Evolutionary conservation across 2,888 invertebrate species (phyloP).

Genomic region (Anarsia innoxiella): DNA sequence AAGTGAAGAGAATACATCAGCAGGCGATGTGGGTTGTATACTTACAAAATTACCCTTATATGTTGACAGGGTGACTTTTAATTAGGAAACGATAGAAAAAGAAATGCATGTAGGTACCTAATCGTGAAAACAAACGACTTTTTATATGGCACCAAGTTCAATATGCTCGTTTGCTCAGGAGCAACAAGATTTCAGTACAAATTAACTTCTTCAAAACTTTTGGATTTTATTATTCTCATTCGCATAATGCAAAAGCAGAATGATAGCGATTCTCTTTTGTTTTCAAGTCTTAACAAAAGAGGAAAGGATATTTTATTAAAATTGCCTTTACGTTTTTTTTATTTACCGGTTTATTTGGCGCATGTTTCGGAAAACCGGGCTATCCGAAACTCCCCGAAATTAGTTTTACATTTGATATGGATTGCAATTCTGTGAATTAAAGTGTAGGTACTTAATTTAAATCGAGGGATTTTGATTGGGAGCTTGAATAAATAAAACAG

Average conservation of each 20-base stretch:
- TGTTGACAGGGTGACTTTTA: no score
- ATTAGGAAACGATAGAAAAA: no score
- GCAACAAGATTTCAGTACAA: constrained; percentile 28
- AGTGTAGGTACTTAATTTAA: not conserved
- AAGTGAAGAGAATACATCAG: not conserved
- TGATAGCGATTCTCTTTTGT: constrained; percentile 16
- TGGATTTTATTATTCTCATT: constrained; percentile 44
- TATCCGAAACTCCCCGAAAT: no score
- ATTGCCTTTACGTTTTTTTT: constrained; percentile 3
- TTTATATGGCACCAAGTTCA: no score
- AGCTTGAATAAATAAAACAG: no score
- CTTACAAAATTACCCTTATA: constrained; percentile 1
- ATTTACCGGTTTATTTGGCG: not conserved
- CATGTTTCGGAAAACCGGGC: no score
- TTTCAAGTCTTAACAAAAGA: constrained; percentile 6
- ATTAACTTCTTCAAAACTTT: constrained; percentile 43
- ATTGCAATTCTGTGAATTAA: no score
- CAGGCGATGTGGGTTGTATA: not conserved
- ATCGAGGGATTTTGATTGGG: not conserved
- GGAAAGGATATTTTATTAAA: constrained; percentile 4
- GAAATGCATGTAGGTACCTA: no score
- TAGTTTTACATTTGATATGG: no score
- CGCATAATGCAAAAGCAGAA: constrained; percentile 36
- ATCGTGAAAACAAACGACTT: no score
- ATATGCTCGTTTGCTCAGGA: constrained; percentile 5